Evolutionary conservation across 2,797 vertebrate genomes (phyloP), one percentile per base, ranked within the genome.

Genomic region (Basileuterus tristriatus): DNA sequence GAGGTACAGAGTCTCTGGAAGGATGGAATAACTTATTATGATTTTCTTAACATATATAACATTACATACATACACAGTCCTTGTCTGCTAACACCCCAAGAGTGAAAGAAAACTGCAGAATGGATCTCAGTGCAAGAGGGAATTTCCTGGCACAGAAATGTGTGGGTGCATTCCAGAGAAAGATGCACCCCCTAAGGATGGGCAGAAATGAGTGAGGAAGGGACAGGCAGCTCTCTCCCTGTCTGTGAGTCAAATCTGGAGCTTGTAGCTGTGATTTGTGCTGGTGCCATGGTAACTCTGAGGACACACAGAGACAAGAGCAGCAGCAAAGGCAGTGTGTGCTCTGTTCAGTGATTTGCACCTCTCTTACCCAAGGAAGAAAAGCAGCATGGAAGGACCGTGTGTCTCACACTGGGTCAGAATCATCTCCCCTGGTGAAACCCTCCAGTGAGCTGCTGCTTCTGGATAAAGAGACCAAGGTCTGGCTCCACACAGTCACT

Each of bases 361-460:
- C 47, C 36, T 88, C 80, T 32, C 72, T 47, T 4, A 24, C 26
- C 68, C 53, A 9, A 19, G 34, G 50, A 78, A 43, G 76, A 86
- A 62, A 34, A 1, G 1, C 37, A 52, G 55, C 0, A 2, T 1
- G 6, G 74, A 56, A 58, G 65, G 69, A 15, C 62, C 0, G 0
- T n/a, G n/a, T 50, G 69, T 59, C 23, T 52, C 0, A 0, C 29
- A 4, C 13, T 22, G 50, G 68, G 72, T 75, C 76, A 62, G 62
- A 6, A 32, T 27, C 15, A 55, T 55, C 32, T 15, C 11, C 29
- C 32, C 8, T 63, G 44, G 24, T 7, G 77, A 50, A 50, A 24
- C 80, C 65, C 67, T 79, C 32, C 80, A 41, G 58, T 4, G 62
- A 94, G 36, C 53, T 83, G 34, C 76, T 79, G 70, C 65, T 39